Evolutionary conservation across 2,888 invertebrate genomes (phyloP), one percentile per base, ranked within the genome.

Genomic region (Shargacucullia verbasci): DNA sequence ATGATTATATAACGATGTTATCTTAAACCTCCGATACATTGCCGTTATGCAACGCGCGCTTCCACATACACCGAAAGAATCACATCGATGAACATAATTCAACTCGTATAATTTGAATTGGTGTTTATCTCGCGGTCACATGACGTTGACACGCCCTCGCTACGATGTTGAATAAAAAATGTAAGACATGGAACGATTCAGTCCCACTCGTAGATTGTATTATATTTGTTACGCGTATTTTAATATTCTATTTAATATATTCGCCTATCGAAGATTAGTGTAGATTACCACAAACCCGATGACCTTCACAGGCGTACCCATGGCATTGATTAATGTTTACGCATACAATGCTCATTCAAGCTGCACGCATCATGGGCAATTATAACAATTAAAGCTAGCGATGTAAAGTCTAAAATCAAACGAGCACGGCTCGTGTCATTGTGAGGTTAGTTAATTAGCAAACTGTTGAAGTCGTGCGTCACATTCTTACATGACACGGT

Each of bases 321-420:
- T 90, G 90, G 89, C 91, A 91, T 89, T 91, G 90, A 91, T 91
- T 87, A 88, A 88, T 89, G 83, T 86, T 88, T 87, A 89, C 87
- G 85, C 87, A 90, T 87, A 90, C 89, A 90, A 89, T 88, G 84
- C 84, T 80, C 87, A 89, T 90, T 89, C 86, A 88, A 78, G 72
- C 70, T 78, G 62, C 63, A 69, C 54, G 59, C 70, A 62, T 63
- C 68, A 62, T 63, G 56, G 57, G 59, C 76, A 71, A 85, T 80
- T 82, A 79, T 76, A 78, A 75, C 67, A 74, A 79, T 80, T 87
- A 84, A 62, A 20, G 4, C 38, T 10, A 33, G 34, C 15, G 66
- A 10, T 59, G 79, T 89, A 90, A 70, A 81, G 90, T 81, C 64
- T 61, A 86, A 78, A 85, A 79, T 87, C 73, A 61, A 62, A 56